Percentiles rank a stretch among this genome's conserved stretches.
These are phyloP conservation scores for Drosophila testacea DNA, from an alignment of 2,888 invertebrate species.

Conservation along the genomic window DNA sequence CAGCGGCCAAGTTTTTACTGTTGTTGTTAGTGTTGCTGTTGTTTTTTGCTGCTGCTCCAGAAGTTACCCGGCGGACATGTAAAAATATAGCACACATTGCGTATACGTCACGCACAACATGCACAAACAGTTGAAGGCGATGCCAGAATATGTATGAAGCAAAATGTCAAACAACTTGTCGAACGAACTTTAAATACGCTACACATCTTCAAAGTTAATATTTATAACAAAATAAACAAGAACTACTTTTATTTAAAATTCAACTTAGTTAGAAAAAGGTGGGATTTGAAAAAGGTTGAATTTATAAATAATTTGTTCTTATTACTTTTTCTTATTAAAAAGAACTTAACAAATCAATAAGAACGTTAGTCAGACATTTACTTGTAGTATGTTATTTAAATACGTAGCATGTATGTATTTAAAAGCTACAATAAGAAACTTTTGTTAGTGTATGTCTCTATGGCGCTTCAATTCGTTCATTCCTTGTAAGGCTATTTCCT, in stretches of 20 bases:
- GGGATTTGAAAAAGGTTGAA: no score
- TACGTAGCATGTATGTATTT: no score
- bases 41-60: conserved; percentile 32
- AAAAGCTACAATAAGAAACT: neutral
- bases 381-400: no score
- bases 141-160: conserved; percentile 6
- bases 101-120: conserved; percentile 69
- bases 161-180: neutral
- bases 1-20: conserved; percentile 38
- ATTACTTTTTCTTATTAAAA: no score
- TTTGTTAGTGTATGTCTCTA: neutral
- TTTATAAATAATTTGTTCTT: no score
- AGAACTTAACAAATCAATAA: no score
- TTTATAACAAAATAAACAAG: no score
- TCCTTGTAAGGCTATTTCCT: neutral
- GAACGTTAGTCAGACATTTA: no score
- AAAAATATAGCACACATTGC: conserved; percentile 74
- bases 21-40: conserved; percentile 15
- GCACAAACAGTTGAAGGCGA: conserved; percentile 33
- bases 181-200: conserved; percentile 26
- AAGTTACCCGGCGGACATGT: conserved; percentile 67
- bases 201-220: no score
- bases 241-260: no score
- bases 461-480: conserved; percentile 1
- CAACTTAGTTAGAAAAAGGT: no score